Percentiles rank a stretch among this genome's conserved stretches.
Conservation (phyloP, 1,140 invertebrate genomes). For the Macrobrachium rosenbergii region DNA sequence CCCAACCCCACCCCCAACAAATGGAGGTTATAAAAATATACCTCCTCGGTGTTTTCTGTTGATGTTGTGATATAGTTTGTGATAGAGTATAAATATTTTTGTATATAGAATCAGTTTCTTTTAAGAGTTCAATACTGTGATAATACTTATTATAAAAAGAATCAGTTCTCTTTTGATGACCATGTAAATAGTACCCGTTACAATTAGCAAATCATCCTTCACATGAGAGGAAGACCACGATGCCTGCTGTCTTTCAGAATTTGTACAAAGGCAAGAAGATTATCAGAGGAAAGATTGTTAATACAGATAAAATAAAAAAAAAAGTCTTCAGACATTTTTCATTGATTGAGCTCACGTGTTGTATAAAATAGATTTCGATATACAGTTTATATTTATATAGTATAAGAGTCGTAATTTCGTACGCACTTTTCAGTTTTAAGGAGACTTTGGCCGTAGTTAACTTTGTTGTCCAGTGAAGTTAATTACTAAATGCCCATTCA, state of each 20-base stretch:
- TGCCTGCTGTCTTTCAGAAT: slow-evolving; percentile 33
- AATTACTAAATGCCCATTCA: slow-evolving; percentile 33
- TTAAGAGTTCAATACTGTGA: slow-evolving; percentile 17
- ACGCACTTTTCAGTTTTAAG: not conserved
- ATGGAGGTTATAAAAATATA: not conserved
- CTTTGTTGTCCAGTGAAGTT: not conserved
- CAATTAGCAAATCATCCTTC: not conserved
- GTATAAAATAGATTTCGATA: no score
- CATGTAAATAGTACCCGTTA: not conserved
- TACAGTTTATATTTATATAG: not conserved
- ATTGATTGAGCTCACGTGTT: not conserved
- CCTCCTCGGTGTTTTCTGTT: slow-evolving; percentile 16
- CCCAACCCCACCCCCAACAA: not conserved
- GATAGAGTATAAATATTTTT: slow-evolving; percentile 53
- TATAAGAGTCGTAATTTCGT: not conserved
- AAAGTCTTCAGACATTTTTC: not conserved
- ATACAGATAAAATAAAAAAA: not conserved
- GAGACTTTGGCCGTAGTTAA: not conserved
- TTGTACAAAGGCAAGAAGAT: slow-evolving; percentile 35
- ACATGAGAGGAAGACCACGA: slow-evolving; percentile 8
- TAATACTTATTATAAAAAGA: not conserved
- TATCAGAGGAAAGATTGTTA: not conserved
- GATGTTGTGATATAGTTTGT: slow-evolving; percentile 49
- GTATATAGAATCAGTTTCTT: slow-evolving; percentile 38
- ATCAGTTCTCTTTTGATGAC: not conserved